Evolutionary conservation across 1,140 invertebrate species (phyloP), one percentile per base, ranked within the genome.

Genomic region (Zeugodacus cucurbitae): DNA sequence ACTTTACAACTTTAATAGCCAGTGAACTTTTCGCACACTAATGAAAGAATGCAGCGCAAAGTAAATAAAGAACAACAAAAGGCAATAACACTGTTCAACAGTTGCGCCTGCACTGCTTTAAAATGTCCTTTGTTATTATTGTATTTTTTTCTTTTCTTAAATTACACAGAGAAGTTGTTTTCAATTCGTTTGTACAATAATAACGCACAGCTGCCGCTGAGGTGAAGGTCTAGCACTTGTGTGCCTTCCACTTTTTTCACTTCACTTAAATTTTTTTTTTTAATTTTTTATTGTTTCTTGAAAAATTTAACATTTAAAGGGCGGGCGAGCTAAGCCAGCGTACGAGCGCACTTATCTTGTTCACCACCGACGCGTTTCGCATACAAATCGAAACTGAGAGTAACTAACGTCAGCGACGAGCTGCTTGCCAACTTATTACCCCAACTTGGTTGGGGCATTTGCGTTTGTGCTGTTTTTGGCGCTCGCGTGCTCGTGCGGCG

Each of bases 301-400:
- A 34, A 32, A 74, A 14, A 70, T 41, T 74, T 74, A 22, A 74
- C 67, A 41, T n/a, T 74, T 41, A 37, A 37, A 74, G 34, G 32
- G 6, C 67, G 34, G 17, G 1, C 67, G 67, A 70, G 67, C 3
- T 59, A 59, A 10, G 58, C 58, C 3, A 59, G n/a, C 58, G 14
- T 22, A 8, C 4, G 57, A 5, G 74, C 74, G 34, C 41, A 74
- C 41, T 82, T 82, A 48, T 11, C 41, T 14, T 48, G 11, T 26
- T 20, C 26, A 34, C 86, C 54, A 32, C 86, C 86, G 54, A 87
- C 57, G 57, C 57, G 48, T 87, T 87, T 41, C 86, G 86, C 54
- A 64, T 22, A 62, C 54, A 87, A 87, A 87, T 32, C 58, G 86
- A 87, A 87, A 87, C 86, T 87, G 86, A 87, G 86, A 87, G 86